Base-by-base conservation (phyloP, 2,888 invertebrate genomes). In the Sesamia inferens region DNA sequence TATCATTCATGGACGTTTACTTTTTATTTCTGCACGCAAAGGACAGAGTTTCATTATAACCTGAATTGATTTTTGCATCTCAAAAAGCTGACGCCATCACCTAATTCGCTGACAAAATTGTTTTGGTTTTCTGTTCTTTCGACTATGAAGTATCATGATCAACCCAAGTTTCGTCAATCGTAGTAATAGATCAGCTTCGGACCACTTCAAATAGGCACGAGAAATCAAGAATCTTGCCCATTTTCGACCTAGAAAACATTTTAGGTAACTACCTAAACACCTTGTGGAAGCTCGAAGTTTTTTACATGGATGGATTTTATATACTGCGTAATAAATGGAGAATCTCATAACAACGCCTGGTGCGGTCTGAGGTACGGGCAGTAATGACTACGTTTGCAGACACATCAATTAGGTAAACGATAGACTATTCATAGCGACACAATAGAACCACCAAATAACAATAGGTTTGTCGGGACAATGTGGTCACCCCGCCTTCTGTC, bases 331-430 rank as follows among this genome's bases (percentile, higher is more conserved):
- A 22, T 57, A 51, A 42, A 64, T 72, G 42, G 42, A 54, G 55
- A 58, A 74, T 68, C 58, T 78, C 68, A 66, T 68, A 61, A 71
- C 71, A 55, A 65, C 64, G 64, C 59, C 62, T 74, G 71, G 67
- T 77, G 72, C 72, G 59, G 42, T 24, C 48, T 51, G 61, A 69
- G 54, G 71, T 59, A 73, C 77, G 48, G n/a, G 22, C 47, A 69
- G 63, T 80, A 79, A 82, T 81, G 69, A 73, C 72, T 68, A 69
- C 76, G 68, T 78, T 75, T 67, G 64, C 57, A 71, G 72, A 72
- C 70, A 84, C 72, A 71, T 71, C 76, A 85, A 85, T 86, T 83
- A 85, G 67, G 82, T 82, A 76, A 80, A 76, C 73, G 80, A 78
- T 72, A 55, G 39, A 42, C 76, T 75, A 85, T 85, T 85, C 70